These are phyloP conservation scores for Cyclophora albipunctata DNA, from an alignment of 2,888 invertebrate species.

Conservation along the genomic window DNA sequence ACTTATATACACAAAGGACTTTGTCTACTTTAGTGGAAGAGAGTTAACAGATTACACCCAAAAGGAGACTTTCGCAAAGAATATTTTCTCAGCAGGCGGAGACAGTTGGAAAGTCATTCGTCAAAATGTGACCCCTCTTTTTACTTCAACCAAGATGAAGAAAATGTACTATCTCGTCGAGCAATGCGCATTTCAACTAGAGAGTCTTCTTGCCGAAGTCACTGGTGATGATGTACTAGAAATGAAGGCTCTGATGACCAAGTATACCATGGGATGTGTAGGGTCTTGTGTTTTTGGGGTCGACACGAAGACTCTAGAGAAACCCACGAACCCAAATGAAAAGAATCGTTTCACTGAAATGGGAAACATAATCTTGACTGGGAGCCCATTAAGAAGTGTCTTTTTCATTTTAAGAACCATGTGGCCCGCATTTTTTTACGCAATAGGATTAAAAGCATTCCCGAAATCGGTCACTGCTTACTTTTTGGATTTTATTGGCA, in stretches of 20 bases:
- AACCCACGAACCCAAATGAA: no score
- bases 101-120: constrained; percentile 49
- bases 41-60: constrained; percentile 35
- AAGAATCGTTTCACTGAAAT: constrained; percentile 10
- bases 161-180: constrained; percentile 52
- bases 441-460: constrained; percentile 29
- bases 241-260: constrained; percentile 27
- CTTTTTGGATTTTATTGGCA: constrained; percentile 29
- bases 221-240: constrained; percentile 24
- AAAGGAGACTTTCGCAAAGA: constrained; percentile 33
- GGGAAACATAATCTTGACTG: constrained; percentile 28
- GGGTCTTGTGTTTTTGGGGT: constrained; percentile 47
- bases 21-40: constrained; percentile 47
- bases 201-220: constrained; percentile 30
- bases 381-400: constrained; percentile 8
- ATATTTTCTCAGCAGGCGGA: constrained; percentile 40
- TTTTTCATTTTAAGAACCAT: constrained; percentile 28
- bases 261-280: constrained; percentile 48
- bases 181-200: constrained; percentile 31
- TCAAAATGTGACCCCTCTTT: constrained; percentile 48
- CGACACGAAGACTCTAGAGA: constrained; percentile 36
- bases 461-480: constrained; percentile 30
- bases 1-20: constrained; percentile 43
- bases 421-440: constrained; percentile 49
- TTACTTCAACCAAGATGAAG: constrained; percentile 51